These are phyloP conservation scores for Spongia lamella DNA, from an alignment of 37 sponge, comb jelly and placozoan species.

Conservation along the genomic window DNA sequence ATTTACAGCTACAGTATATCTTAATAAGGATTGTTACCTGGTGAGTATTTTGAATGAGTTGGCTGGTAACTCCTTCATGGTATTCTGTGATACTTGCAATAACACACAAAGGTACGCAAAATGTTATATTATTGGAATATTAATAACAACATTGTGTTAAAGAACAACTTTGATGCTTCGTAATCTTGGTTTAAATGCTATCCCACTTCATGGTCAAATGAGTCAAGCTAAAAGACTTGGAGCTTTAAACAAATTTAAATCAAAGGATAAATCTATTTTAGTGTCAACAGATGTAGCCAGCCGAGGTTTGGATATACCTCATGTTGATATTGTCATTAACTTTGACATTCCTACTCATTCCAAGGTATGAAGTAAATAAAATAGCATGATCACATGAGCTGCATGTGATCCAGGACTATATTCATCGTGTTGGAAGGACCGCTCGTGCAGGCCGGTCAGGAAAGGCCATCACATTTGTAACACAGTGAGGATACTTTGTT, in stretches of 20 bases:
- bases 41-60: constrained; percentile 96
- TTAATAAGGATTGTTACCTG: constrained; percentile 85
- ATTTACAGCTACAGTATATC: not conserved
- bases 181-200: constrained; percentile 88
- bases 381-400: not conserved
- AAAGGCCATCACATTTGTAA: constrained; percentile 91
- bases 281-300: constrained; percentile 99
- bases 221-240: constrained; percentile 88
- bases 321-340: constrained; percentile 96
- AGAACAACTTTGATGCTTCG: constrained; percentile 88
- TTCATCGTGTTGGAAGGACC: constrained; percentile 97
- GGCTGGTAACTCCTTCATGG: constrained; percentile 98
- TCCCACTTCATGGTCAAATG: constrained; percentile 97
- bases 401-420: constrained; percentile 75
- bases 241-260: constrained; percentile 94
- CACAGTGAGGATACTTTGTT: constrained; percentile 64
- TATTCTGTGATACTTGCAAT: constrained; percentile 97
- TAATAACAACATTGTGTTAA: not conserved
- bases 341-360: constrained; percentile 98
- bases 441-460: constrained; percentile 96
- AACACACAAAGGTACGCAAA: constrained; percentile 89
- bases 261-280: constrained; percentile 81
- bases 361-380: constrained; percentile 51
- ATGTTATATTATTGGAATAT: no score
- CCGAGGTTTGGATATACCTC: constrained; percentile 98